Percentiles rank a stretch among this genome's conserved stretches.
phyloP scores from a whole-genome alignment of 2,113 vertebrate species.

The Orthonyx spaldingii region DNA sequence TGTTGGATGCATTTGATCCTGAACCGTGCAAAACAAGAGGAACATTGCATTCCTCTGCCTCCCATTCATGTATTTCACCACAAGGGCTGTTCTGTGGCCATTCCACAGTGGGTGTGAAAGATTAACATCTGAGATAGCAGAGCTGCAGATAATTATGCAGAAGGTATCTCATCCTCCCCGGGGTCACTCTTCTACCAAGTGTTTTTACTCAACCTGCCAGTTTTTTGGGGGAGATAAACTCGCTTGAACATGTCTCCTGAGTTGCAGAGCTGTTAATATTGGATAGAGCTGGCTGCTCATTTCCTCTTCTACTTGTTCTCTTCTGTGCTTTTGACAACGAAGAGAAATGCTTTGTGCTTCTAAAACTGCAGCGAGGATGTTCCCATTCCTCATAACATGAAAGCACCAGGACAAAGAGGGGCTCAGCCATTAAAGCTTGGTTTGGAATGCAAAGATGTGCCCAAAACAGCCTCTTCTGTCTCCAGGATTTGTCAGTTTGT shows the following conservation, averaged over 20 bases:
- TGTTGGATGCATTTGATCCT: neutral
- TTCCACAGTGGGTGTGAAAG: neutral
- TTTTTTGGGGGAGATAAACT: neutral
- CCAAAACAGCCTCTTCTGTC: neutral
- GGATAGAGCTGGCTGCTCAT: neutral
- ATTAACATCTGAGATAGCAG: neutral
- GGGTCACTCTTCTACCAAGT: constrained; percentile 12
- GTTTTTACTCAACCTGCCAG: constrained; percentile 2
- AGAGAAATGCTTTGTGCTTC: neutral
- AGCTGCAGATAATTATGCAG: constrained; percentile 20
- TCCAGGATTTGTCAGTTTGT: neutral
- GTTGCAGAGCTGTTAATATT: neutral
- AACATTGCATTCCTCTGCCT: constrained; percentile 9
- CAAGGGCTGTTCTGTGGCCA: neutral
- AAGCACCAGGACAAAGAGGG: neutral
- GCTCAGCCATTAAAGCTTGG: neutral
- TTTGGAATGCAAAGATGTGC: neutral
- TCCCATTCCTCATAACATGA: neutral
- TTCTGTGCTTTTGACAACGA: neutral
- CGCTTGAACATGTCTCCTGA: neutral
- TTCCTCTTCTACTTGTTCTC: neutral
- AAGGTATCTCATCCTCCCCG: constrained; percentile 37
- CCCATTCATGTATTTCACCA: neutral
- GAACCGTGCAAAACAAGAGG: neutral
- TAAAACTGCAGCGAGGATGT: neutral